phyloP scores from a whole-genome alignment of 2,113 vertebrate genomes.

The Hirundichthys speculiger region DNA sequence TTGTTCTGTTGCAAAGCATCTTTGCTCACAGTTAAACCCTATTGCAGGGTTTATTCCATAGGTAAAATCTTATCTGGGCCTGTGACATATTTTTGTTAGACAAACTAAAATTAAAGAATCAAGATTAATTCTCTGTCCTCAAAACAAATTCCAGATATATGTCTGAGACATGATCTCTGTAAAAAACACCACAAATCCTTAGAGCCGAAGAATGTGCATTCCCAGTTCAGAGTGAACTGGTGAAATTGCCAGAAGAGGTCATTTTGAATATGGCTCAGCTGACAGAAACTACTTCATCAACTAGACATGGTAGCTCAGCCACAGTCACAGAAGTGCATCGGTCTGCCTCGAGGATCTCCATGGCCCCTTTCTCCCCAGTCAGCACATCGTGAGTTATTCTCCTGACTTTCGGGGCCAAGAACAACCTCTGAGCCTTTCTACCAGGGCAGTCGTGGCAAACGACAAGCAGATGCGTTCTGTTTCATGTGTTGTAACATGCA shows the following conservation, averaged over 20 bases:
- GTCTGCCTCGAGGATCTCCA: constrained; percentile 48
- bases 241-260: constrained; percentile 27
- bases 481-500: constrained; percentile 74
- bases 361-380: constrained; percentile 63
- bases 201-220: no score
- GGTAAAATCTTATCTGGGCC: constrained; percentile 11
- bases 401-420: constrained; percentile 56
- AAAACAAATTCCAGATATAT: no score
- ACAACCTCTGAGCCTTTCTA: constrained; percentile 67
- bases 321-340: constrained; percentile 30
- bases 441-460: constrained; percentile 20
- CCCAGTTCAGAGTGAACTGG: background rate
- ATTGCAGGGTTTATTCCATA: background rate
- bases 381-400: constrained; percentile 56
- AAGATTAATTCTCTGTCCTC: no score
- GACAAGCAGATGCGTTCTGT: constrained; percentile 67
- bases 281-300: constrained; percentile 53
- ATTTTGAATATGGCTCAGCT: constrained; percentile 37
- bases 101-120: constrained; percentile 21
- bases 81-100: constrained; percentile 17
- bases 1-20: constrained; percentile 7
- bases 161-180: no score
- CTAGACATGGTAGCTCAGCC: constrained; percentile 38
- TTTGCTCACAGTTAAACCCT: background rate
- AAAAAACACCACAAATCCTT: no score